Conservation (phyloP, 2,797 vertebrate genomes). For the Myripristis murdjan region DNA sequence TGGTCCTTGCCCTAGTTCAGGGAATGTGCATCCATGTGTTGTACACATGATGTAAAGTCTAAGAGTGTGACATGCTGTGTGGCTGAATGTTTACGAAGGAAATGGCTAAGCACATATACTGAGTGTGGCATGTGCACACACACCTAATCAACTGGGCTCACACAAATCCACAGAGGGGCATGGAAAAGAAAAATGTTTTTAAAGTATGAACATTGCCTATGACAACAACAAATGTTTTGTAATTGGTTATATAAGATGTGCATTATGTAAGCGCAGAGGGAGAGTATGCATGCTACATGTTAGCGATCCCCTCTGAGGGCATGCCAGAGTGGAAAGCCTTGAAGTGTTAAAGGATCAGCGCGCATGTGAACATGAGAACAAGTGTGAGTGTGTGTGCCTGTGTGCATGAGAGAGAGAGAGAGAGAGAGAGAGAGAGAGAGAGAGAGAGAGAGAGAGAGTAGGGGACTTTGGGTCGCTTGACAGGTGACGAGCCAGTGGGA, state of each 20-base stretch:
- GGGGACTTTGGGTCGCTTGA: slow-evolving; percentile 4
- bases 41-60: slow-evolving; percentile 13
- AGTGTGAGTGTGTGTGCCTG: slow-evolving; percentile 8
- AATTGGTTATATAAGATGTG: slow-evolving; percentile 54
- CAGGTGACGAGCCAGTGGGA: slow-evolving; percentile 2
- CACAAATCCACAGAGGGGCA: not conserved
- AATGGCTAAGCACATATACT: not conserved
- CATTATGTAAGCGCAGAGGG: slow-evolving; percentile 39
- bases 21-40: slow-evolving; percentile 9
- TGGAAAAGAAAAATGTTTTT: not conserved
- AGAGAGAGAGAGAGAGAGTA: not conserved
- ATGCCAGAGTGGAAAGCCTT: slow-evolving; percentile 32
- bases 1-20: slow-evolving; percentile 1
- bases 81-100: not conserved
- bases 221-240: slow-evolving; percentile 6
- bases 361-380: not conserved
- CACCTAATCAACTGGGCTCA: not conserved
- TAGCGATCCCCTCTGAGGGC: slow-evolving; percentile 10
- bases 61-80: not conserved
- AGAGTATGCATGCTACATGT: slow-evolving; percentile 36
- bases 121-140: not conserved
- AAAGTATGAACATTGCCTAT: not conserved
- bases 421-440: not conserved
- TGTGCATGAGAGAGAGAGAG: no score
- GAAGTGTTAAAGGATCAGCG: slow-evolving; percentile 34